phyloP scores from a whole-genome alignment of 2,797 vertebrate species.

The Darevskia nairensis region DNA sequence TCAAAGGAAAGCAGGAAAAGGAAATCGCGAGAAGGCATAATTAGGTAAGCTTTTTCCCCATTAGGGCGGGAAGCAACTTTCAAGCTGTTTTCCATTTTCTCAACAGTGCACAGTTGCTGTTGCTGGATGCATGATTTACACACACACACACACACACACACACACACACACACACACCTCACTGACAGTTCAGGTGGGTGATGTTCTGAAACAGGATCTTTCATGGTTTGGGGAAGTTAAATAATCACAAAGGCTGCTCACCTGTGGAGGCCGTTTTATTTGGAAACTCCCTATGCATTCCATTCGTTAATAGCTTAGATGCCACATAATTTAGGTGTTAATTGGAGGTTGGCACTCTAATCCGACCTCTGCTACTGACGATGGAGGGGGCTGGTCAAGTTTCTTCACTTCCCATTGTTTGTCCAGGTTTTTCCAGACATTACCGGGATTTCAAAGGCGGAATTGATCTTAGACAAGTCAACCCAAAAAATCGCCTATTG shows the following conservation, averaged over 20 bases:
- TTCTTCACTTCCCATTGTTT: not conserved
- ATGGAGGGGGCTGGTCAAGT: not conserved
- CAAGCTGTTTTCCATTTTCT: slow-evolving; percentile 66
- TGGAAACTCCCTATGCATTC: not conserved
- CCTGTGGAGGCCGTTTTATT: not conserved
- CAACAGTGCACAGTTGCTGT: not conserved
- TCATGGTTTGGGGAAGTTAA: slow-evolving; percentile 56
- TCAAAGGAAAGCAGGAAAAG: slow-evolving; percentile 52
- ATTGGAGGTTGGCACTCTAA: not conserved
- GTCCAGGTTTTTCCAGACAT: too few relatives aligned
- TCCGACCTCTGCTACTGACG: not conserved
- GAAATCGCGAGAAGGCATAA: slow-evolving; percentile 57
- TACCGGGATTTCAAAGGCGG: too few relatives aligned
- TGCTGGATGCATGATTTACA: slow-evolving; percentile 53
- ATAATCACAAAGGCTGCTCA: slow-evolving; percentile 44
- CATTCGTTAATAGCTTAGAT: not conserved
- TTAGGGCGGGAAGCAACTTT: slow-evolving; percentile 64
- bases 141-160: not conserved
- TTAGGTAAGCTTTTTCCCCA: slow-evolving; percentile 59
- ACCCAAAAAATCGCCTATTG: too few relatives aligned
- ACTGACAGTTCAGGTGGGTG: slow-evolving; percentile 56
- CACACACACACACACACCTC: not conserved
- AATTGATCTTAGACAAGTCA: too few relatives aligned
- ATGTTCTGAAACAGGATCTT: slow-evolving; percentile 59
- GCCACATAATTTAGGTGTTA: not conserved